phyloP scores from a whole-genome alignment of 2,113 vertebrate genomes.

The Pseudorasbora parva region DNA sequence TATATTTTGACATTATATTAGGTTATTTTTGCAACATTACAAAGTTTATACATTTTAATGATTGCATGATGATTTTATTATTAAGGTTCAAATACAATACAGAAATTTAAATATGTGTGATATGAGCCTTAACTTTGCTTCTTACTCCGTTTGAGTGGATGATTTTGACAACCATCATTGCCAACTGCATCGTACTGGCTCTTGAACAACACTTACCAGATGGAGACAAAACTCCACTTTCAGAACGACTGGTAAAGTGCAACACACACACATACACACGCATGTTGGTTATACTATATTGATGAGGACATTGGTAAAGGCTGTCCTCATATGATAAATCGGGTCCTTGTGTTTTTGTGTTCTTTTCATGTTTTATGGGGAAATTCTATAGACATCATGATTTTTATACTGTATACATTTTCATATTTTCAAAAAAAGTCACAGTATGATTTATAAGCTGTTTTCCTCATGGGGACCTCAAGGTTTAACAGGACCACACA shows the following conservation, averaged over 20 bases:
- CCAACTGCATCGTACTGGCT: slow-evolving; percentile 79
- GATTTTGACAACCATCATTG: slow-evolving; percentile 80
- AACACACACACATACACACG: slow-evolving; percentile 32
- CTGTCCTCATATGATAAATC: too few species aligned
- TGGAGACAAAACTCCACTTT: slow-evolving; percentile 78
- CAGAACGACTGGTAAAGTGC: slow-evolving; percentile 74
- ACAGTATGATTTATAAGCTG: too few species aligned
- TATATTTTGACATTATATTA: not conserved
- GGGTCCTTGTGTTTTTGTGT: too few species aligned
- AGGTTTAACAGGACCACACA: not conserved
- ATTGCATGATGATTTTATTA: not conserved
- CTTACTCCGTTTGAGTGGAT: slow-evolving; percentile 80
- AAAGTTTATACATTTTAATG: not conserved
- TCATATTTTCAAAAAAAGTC: too few species aligned
- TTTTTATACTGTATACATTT: too few species aligned
- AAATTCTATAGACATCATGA: too few species aligned
- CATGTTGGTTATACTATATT: not conserved
- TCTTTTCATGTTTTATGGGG: too few species aligned
- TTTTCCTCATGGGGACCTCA: too few species aligned
- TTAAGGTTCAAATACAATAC: not conserved
- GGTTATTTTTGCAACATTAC: not conserved
- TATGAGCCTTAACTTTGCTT: slow-evolving; percentile 66
- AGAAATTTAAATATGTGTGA: not conserved
- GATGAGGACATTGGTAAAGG: not conserved
- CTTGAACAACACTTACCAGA: slow-evolving; percentile 78